Percentiles rank a stretch among this genome's conserved stretches.
Evolutionary conservation across 53 echinoderm and acorn worm species (phyloP).

Genomic region (Apostichopus leukothele): DNA sequence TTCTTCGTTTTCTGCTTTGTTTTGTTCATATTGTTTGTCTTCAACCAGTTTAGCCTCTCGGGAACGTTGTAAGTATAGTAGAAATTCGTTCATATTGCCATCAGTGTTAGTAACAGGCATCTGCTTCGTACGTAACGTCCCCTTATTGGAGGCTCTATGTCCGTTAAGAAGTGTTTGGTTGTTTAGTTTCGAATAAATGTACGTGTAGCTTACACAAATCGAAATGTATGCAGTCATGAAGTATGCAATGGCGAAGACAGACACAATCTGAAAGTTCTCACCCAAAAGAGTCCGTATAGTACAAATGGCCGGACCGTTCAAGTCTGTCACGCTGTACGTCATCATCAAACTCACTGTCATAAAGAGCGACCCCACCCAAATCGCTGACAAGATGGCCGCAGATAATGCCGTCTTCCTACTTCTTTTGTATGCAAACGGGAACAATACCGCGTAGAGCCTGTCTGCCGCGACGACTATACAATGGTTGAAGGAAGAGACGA

Average conservation of each 20-base stretch:
- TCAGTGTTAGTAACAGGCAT: neutral
- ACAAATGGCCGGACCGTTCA: neutral
- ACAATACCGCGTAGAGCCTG: constrained; percentile 8
- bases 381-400: neutral
- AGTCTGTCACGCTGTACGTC: neutral
- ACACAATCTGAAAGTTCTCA: neutral
- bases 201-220: neutral
- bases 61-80: too few relatives aligned
- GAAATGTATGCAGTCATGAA: neutral
- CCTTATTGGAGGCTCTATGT: neutral
- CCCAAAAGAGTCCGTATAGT: neutral
- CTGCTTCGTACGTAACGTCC: neutral
- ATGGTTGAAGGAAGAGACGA: constrained; percentile 6
- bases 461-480: neutral
- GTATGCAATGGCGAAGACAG: neutral
- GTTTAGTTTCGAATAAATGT: neutral
- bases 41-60: neutral
- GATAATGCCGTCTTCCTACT: neutral
- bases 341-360: neutral
- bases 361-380: neutral
- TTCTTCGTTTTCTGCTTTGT: neutral
- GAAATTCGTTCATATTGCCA: neutral
- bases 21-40: neutral
- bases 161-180: neutral
- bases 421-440: neutral